phyloP scores from a whole-genome alignment of 2,113 vertebrate species.

The Terrapene triunguis region DNA sequence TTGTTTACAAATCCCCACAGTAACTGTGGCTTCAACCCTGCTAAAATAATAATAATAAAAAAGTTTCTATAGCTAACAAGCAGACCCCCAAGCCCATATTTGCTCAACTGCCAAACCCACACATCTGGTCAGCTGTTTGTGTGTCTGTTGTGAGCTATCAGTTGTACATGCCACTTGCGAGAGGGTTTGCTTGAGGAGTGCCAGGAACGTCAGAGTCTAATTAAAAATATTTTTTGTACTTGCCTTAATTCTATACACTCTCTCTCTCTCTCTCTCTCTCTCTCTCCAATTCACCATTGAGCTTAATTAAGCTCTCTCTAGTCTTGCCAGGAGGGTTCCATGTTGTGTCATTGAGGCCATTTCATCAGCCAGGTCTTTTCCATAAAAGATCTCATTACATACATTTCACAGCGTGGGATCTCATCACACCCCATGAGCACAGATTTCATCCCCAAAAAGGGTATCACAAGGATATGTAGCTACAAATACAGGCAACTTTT shows the following conservation, averaged over 20 bases:
- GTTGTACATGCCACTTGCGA: constrained; percentile 17
- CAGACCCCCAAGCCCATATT: constrained; percentile 2
- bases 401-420: constrained; percentile 68
- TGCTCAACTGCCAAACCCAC: constrained; percentile 38
- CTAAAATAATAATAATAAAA: neutral
- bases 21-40: constrained; percentile 11
- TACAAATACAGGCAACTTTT: constrained; percentile 43
- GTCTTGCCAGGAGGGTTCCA: constrained; percentile 54
- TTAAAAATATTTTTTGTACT: constrained; percentile 21
- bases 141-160: constrained; percentile 50
- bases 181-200: constrained; percentile 1
- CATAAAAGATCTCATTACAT: constrained; percentile 65
- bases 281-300: constrained; percentile 58
- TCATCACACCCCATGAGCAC: constrained; percentile 65
- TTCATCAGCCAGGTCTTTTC: constrained; percentile 67
- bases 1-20: neutral
- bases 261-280: constrained; percentile 6
- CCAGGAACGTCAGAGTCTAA: constrained; percentile 29
- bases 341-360: constrained; percentile 68
- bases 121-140: constrained; percentile 22
- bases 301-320: constrained; percentile 60
- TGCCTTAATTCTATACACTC: constrained; percentile 1
- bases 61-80: neutral
- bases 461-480: constrained; percentile 69
- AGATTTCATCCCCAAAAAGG: constrained; percentile 63